phyloP scores from a whole-genome alignment of 2,888 invertebrate genomes.

The Monoplex corrugatus region DNA sequence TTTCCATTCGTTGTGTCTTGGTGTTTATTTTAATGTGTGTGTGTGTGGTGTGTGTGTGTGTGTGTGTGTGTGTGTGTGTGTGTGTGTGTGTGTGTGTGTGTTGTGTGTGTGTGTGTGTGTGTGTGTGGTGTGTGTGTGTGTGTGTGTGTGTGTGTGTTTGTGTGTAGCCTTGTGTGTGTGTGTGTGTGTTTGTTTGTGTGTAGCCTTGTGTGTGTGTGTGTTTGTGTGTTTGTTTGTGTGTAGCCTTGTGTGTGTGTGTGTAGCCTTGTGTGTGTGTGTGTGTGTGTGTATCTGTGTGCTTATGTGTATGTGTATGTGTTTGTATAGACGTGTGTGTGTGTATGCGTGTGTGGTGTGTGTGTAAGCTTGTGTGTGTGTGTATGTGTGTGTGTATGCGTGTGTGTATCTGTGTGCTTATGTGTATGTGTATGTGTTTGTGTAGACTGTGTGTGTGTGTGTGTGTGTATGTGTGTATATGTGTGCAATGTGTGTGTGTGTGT shows the following conservation, averaged over 20 bases:
- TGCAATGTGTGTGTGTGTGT: background rate
- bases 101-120: background rate
- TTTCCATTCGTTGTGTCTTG: background rate
- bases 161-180: background rate
- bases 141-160: no score
- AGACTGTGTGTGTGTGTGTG: background rate
- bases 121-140: no score
- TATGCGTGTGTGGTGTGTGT: background rate
- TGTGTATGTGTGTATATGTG: background rate
- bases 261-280: no score
- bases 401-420: background rate
- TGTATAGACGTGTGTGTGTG: background rate
- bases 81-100: background rate
- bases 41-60: background rate
- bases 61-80: background rate
- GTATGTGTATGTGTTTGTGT: no score
- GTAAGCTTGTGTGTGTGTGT: background rate
- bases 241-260: no score
- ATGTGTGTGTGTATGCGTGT: no score
- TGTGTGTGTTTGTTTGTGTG: no score
- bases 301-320: background rate
- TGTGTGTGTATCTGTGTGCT: background rate
- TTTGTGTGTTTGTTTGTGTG: no score
- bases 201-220: no score
- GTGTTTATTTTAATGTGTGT: background rate